Conservation (phyloP, 2,888 invertebrate species). For the Mimumesa dahlbomi region DNA sequence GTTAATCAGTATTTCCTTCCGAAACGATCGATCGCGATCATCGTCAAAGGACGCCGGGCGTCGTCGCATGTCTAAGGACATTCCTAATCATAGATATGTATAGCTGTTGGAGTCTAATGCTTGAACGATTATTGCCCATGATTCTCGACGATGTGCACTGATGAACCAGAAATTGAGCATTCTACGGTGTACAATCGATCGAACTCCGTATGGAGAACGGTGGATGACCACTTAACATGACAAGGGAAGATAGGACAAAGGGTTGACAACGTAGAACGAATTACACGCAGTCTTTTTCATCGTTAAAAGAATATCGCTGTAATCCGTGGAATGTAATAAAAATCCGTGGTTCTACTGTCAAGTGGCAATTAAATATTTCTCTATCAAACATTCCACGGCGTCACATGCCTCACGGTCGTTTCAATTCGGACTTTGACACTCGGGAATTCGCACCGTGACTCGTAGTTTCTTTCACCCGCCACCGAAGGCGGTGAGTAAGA, state of each 20-base stretch:
- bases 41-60: slow-evolving; percentile 16
- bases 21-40: slow-evolving; percentile 25
- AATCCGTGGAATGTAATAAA: too few species aligned
- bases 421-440: not conserved
- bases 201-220: slow-evolving; percentile 9
- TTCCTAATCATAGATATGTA: slow-evolving; percentile 22
- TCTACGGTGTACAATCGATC: slow-evolving; percentile 14
- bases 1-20: not conserved
- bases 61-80: slow-evolving; percentile 11
- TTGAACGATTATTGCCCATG: slow-evolving; percentile 35
- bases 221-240: not conserved
- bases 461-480: not conserved
- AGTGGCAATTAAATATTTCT: not conserved
- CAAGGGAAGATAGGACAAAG: not conserved
- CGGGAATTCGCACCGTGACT: not conserved
- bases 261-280: too few species aligned
- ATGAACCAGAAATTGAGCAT: slow-evolving; percentile 16
- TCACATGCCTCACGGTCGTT: too few species aligned
- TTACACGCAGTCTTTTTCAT: not conserved
- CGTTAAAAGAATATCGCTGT: not conserved
- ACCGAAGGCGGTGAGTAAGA: not conserved
- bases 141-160: slow-evolving; percentile 16
- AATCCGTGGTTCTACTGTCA: too few species aligned
- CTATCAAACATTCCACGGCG: not conserved
- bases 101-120: slow-evolving; percentile 29